These are phyloP conservation scores for Stichopus chloronotus DNA, from an alignment of 35 echinoderm and acorn worm species.

Conservation along the genomic window DNA sequence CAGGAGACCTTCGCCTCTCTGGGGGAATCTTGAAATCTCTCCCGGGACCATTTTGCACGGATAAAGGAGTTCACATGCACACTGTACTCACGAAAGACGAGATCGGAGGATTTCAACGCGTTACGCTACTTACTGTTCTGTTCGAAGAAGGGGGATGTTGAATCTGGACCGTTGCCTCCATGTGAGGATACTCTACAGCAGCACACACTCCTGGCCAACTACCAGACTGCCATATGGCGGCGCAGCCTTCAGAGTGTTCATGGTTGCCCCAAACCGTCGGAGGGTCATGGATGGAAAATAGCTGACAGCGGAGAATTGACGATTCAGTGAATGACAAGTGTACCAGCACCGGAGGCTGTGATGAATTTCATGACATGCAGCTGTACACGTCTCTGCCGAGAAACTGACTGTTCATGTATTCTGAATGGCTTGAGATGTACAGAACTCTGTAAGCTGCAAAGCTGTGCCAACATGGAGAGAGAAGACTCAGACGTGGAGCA, in stretches of 20 bases:
- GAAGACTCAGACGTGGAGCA: neutral
- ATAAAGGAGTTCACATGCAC: neutral
- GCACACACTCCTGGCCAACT: neutral
- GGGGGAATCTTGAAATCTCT: neutral
- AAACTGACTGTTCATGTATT: neutral
- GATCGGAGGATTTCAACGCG: neutral
- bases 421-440: conserved; percentile 26
- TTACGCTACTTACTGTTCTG: conserved; percentile 6
- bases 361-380: conserved; percentile 37
- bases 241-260: neutral
- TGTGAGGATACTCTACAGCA: conserved; percentile 30
- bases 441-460: conserved; percentile 1
- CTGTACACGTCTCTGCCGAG: neutral
- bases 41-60: neutral
- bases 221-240: conserved; percentile 42
- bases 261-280: neutral
- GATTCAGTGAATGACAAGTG: conserved; percentile 11
- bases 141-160: conserved; percentile 35
- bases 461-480: neutral
- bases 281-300: conserved; percentile 16
- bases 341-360: conserved; percentile 28
- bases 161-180: conserved; percentile 57
- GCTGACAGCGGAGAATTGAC: neutral
- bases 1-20: neutral
- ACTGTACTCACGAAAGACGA: neutral